Percentiles rank a stretch among this genome's conserved stretches.
Evolutionary conservation across 2,113 vertebrate genomes (phyloP).

Genomic region (Stegastes partitus): DNA sequence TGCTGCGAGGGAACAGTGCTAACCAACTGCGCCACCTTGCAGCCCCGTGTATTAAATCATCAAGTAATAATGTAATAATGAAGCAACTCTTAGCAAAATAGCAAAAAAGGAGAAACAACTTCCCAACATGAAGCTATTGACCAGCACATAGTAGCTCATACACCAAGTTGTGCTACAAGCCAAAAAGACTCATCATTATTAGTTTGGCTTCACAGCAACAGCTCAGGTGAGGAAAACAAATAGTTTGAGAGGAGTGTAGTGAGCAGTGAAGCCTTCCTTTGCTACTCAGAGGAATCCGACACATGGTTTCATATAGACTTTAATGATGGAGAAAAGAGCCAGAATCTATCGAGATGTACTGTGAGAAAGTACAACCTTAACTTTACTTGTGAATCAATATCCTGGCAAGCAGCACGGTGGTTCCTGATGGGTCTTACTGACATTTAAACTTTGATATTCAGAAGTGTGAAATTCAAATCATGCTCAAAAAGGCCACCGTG

Average conservation of each 20-base stretch:
- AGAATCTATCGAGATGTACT: slow-evolving; percentile 11
- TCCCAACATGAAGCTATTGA: background rate
- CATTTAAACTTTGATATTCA: slow-evolving; percentile 9
- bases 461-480: slow-evolving; percentile 19
- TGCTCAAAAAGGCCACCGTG: slow-evolving; percentile 6
- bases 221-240: slow-evolving; percentile 29
- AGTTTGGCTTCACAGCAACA: background rate
- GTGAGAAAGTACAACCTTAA: slow-evolving; percentile 14
- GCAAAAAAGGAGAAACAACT: background rate
- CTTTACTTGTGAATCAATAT: slow-evolving; percentile 31
- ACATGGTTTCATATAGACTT: slow-evolving; percentile 46
- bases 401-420: slow-evolving; percentile 3
- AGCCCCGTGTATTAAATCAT: too few relatives aligned
- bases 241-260: background rate
- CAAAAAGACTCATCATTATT: background rate
- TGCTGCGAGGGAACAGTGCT: too few relatives aligned
- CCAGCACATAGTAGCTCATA: background rate
- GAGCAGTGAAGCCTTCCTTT: slow-evolving; percentile 13
- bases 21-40: too few relatives aligned
- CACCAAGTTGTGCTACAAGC: background rate
- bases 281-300: slow-evolving; percentile 27
- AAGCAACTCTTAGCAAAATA: background rate
- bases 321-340: slow-evolving; percentile 55
- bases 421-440: slow-evolving; percentile 11
- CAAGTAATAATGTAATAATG: slow-evolving; percentile 24